Evolutionary conservation across 2,113 vertebrate species (phyloP).

Genomic region (Pelmatolapia mariae): DNA sequence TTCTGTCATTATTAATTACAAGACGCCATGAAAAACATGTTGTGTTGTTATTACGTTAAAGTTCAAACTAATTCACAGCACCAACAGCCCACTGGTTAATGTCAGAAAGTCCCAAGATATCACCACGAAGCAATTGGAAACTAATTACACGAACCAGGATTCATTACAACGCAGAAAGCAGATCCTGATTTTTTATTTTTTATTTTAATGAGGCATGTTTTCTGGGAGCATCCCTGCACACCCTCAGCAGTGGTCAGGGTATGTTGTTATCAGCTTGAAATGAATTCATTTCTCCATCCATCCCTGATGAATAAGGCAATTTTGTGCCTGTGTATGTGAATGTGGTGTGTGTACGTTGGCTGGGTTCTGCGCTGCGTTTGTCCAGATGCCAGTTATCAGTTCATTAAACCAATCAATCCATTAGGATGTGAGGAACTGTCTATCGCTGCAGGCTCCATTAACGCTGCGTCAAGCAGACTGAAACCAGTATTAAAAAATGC

Average conservation of each 20-base stretch:
- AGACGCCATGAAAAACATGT: not conserved
- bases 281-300: constrained; percentile 42
- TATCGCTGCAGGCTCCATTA: constrained; percentile 45
- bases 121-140: not conserved
- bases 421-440: constrained; percentile 42
- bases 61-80: constrained; percentile 12
- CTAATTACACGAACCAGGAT: constrained; percentile 26
- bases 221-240: not conserved
- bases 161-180: constrained; percentile 27
- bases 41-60: not conserved
- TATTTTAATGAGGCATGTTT: constrained; percentile 7
- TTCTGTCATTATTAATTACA: constrained; percentile 30
- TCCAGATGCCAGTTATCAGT: constrained; percentile 50
- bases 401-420: constrained; percentile 53
- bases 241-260: not conserved
- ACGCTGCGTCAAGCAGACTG: constrained; percentile 30
- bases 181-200: not conserved
- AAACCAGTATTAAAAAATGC: constrained; percentile 50
- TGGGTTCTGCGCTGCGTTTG: constrained; percentile 42
- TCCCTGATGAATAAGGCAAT: constrained; percentile 55
- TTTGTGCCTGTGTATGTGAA: constrained; percentile 22
- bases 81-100: constrained; percentile 25
- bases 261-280: constrained; percentile 53
- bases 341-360: not conserved
- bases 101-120: constrained; percentile 3